Evolutionary conservation across 2,113 vertebrate species (phyloP), one percentile per base, ranked within the genome.

Genomic region (Rallus limicola): DNA sequence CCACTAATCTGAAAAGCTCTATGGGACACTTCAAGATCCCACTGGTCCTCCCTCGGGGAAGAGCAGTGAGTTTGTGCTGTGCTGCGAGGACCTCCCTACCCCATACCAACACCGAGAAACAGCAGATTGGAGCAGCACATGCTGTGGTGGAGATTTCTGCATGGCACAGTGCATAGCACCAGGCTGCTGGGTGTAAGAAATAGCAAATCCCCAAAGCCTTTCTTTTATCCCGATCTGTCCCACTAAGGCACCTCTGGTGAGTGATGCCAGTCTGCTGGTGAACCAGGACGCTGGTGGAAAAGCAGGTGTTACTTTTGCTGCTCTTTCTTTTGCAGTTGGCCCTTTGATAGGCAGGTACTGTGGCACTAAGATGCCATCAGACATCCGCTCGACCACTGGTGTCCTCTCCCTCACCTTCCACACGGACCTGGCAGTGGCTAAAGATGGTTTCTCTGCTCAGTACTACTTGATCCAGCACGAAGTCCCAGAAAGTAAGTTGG

Each of bases 301-400:
- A 82, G 42, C 60, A 88, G 71, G 46, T 6, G 1, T 92, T 67
- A 96, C 85, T 36, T 93, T 89, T 70, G 11, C 72, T 92, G 74
- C 67, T 96, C 88, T 93, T 95, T 92, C 52, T 96, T 75, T 96
- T 91, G 75, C 98, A 99, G 99, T 99, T 4, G 99, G 99, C 24
- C 99, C 99, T 81, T 98, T 99, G 97, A 99, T 99, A 95, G 99
- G 99, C 95, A 99, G 99, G 72, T 99, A 99, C 96, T 99, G 99
- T 67, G 99, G 99, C 46, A 98, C 98, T 33, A 99, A 98, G 96
- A 98, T 99, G 67, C 99, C 99, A 1, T 99, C 99, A 0, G 99
- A 99, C 96, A 99, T 99, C 96, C 99, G 98, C 21, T 99, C 99
- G 0, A 99, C 99, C 3, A 99, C 99, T 0, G 99, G 99, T 7